Evolutionary conservation across 2,888 invertebrate species (phyloP).

Genomic region (Nemotelus nigrinus): DNA sequence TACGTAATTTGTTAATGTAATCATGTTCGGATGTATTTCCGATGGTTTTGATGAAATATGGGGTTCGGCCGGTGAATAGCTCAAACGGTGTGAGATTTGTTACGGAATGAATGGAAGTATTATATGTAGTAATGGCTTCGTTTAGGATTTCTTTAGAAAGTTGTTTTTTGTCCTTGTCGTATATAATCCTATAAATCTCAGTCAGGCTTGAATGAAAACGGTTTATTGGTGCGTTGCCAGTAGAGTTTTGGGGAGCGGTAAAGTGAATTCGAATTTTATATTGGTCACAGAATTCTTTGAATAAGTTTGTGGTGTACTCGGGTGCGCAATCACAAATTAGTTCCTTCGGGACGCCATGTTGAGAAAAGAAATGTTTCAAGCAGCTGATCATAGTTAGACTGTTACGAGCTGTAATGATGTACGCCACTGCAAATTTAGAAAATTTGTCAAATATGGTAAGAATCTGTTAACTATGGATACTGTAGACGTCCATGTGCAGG

Average conservation of each 20-base stretch:
- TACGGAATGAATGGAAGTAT: background rate
- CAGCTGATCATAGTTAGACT: constrained; percentile 18
- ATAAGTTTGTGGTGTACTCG: constrained; percentile 49
- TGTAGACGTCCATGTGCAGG: constrained; percentile 31
- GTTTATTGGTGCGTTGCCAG: constrained; percentile 48
- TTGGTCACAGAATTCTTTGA: constrained; percentile 49
- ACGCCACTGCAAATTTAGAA: constrained; percentile 42
- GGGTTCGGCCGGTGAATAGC: background rate
- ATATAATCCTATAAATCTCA: constrained; percentile 51
- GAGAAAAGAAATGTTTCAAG: constrained; percentile 20
- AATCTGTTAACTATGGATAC: constrained; percentile 11
- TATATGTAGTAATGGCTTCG: background rate
- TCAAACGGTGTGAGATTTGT: background rate
- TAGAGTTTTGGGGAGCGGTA: constrained; percentile 48
- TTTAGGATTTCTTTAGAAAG: background rate
- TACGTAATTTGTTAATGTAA: background rate
- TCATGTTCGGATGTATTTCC: no score
- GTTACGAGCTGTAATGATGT: constrained; percentile 17
- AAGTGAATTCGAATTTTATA: constrained; percentile 44
- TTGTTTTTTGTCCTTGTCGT: constrained; percentile 40
- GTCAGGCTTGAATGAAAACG: constrained; percentile 49
- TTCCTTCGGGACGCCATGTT: constrained; percentile 32
- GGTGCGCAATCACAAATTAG: constrained; percentile 35
- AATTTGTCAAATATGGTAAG: constrained; percentile 37
- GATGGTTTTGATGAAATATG: background rate